phyloP scores from a whole-genome alignment of 2,797 vertebrate species.

The Holocentrus rufus region DNA sequence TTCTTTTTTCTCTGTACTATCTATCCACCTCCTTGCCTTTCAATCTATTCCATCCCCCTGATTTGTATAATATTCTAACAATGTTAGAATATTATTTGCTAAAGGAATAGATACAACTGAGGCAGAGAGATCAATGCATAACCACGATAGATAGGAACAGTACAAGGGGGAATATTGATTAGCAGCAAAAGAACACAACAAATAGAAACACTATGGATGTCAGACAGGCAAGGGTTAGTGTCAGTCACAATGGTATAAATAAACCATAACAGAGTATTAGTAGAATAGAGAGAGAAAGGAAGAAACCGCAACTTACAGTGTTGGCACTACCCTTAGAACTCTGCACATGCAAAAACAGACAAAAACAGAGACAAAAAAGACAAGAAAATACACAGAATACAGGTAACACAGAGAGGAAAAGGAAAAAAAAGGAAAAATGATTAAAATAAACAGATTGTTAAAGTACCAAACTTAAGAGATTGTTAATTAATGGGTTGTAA shows the following conservation, averaged over 20 bases:
- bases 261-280: slow-evolving; percentile 62
- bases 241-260: slow-evolving; percentile 62
- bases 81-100: slow-evolving; percentile 42
- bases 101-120: slow-evolving; percentile 33
- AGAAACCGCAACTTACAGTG: slow-evolving; percentile 91
- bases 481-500: slow-evolving; percentile 56
- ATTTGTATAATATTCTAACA: slow-evolving; percentile 43
- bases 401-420: slow-evolving; percentile 79
- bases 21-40: neutral
- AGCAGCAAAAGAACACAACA: slow-evolving; percentile 67
- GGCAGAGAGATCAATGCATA: slow-evolving; percentile 41
- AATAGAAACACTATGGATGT: slow-evolving; percentile 74
- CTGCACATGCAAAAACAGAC: slow-evolving; percentile 96
- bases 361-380: slow-evolving; percentile 87
- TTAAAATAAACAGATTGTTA: slow-evolving; percentile 83
- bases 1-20: slow-evolving; percentile 10
- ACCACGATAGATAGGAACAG: slow-evolving; percentile 42
- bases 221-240: slow-evolving; percentile 69
- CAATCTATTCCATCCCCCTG: slow-evolving; percentile 7
- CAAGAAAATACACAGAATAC: slow-evolving; percentile 84
- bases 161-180: slow-evolving; percentile 51
- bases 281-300: slow-evolving; percentile 72
- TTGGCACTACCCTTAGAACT: slow-evolving; percentile 99
- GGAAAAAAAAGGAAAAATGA: slow-evolving; percentile 62
- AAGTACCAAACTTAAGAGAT: slow-evolving; percentile 57